phyloP scores from a whole-genome alignment of 2,113 vertebrate genomes.

The Potamarius usumacintae region DNA sequence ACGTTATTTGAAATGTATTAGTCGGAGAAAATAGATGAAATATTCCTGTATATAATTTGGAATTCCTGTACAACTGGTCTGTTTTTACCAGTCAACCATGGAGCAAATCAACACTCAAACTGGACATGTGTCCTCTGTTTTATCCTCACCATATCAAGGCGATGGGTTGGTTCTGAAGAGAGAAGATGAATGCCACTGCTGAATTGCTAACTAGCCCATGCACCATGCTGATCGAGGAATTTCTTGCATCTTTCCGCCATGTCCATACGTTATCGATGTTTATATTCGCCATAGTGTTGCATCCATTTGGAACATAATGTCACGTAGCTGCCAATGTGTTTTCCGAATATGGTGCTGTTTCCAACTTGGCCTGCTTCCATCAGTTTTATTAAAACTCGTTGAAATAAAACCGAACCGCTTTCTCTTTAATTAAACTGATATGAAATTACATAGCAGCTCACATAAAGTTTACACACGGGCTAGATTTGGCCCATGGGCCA shows the following conservation, averaged over 20 bases:
- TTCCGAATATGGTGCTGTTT: slow-evolving; percentile 1
- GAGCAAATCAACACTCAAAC: neutral
- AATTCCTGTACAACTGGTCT: neutral
- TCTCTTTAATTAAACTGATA: slow-evolving; percentile 38
- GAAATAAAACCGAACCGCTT: slow-evolving; percentile 12
- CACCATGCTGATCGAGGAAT: neutral
- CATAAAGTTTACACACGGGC: slow-evolving; percentile 34
- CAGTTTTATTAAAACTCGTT: slow-evolving; percentile 23
- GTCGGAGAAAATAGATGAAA: neutral
- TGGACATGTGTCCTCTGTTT: neutral
- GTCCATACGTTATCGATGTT: neutral
- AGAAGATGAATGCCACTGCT: neutral
- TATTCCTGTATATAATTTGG: neutral
- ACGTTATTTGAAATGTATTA: neutral
- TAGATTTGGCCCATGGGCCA: slow-evolving; percentile 31
- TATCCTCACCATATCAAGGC: neutral
- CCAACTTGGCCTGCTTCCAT: slow-evolving; percentile 19
- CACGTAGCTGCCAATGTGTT: neutral
- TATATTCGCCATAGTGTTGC: neutral
- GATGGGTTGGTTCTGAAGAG: neutral
- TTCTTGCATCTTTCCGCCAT: neutral
- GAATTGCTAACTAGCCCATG: neutral
- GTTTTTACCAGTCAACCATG: neutral
- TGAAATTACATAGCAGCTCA: slow-evolving; percentile 22
- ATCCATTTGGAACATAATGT: neutral